Conservation (phyloP, 2,113 vertebrate genomes). For the Rattus rattus region DNA sequence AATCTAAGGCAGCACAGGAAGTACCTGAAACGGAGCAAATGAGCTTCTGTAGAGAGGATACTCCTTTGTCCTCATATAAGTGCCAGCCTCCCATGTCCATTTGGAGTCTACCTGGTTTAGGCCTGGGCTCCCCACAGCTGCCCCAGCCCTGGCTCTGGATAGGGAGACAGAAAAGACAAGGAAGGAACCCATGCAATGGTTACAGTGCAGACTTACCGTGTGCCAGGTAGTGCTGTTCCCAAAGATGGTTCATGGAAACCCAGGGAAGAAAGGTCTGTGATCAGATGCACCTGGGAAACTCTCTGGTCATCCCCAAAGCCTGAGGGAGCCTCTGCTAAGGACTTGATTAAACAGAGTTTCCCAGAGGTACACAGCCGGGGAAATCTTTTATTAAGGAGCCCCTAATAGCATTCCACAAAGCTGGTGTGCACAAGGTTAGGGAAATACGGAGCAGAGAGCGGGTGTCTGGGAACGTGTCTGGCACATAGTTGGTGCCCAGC, state of each 20-base stretch:
- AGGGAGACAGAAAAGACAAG: background rate
- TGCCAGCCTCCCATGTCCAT: background rate
- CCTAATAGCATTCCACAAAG: conserved; percentile 78
- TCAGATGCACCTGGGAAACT: background rate
- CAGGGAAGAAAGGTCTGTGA: background rate
- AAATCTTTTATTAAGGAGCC: conserved; percentile 74
- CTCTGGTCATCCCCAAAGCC: conserved; percentile 3
- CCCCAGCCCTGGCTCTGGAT: background rate
- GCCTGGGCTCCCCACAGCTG: background rate
- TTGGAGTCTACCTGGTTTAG: background rate
- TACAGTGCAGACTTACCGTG: background rate
- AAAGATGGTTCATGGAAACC: background rate
- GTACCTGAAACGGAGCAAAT: background rate
- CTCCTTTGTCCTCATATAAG: background rate
- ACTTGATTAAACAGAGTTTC: conserved; percentile 63
- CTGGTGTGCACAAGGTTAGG: conserved; percentile 63
- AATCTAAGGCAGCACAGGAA: background rate
- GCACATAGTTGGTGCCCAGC: conserved; percentile 79
- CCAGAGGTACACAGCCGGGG: conserved; percentile 69
- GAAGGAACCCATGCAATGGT: background rate
- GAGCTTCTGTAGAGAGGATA: background rate
- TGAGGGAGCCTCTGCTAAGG: background rate
- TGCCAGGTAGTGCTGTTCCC: background rate
- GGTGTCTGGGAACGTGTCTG: conserved; percentile 80
- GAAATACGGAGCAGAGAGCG: conserved; percentile 71